Evolutionary conservation across 2,888 invertebrate genomes (phyloP), one percentile per base, ranked within the genome.

Genomic region (Agrypnus murinus): DNA sequence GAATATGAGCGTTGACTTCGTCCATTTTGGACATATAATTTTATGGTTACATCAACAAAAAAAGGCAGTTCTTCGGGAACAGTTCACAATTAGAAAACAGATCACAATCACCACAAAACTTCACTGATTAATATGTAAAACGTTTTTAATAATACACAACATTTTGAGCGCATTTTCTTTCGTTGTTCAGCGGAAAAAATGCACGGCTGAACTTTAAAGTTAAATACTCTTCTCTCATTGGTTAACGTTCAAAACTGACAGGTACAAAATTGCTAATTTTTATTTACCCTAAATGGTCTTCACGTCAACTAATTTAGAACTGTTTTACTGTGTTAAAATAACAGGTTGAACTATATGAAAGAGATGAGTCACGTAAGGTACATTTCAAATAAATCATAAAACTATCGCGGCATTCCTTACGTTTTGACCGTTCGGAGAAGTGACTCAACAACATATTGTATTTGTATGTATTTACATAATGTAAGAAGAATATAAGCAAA

Each of bases 21-120:
- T 86, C 86, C 86, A 86, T 86, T 85, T 86, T 86, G 84, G 79
- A 79, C 78, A 72, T 63, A 69, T 34, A 63, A 66, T 71, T 75
- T 75, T 74, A 65, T 75, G 74, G 73, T 74, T 74, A 73, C 72
- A 69, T 68, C 75, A 76, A 78, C 74, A 74, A 77, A 74, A n/a
- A 67, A 75, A 68, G 67, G 69, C 66, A 65, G 71, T 74, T 72
- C 55, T 46, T 60, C 67, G 63, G 50, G 43, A 38, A 59, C 36
- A 50, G 66, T 65, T 46, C 46, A 58, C 32, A 17, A 15, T 19
- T 57, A 63, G 57, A 25, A 48, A 40, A 60, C 38, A 40, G 62
- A 63, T 69, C 53, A 71, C 60, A 36, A 53, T 40, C 65, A 69
- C 71, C 65, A 70, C 65, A 69, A 76, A 75, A 77, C 75, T 76